phyloP scores from a whole-genome alignment of 1,140 invertebrate species.

The Brachionus sp. region DNA sequence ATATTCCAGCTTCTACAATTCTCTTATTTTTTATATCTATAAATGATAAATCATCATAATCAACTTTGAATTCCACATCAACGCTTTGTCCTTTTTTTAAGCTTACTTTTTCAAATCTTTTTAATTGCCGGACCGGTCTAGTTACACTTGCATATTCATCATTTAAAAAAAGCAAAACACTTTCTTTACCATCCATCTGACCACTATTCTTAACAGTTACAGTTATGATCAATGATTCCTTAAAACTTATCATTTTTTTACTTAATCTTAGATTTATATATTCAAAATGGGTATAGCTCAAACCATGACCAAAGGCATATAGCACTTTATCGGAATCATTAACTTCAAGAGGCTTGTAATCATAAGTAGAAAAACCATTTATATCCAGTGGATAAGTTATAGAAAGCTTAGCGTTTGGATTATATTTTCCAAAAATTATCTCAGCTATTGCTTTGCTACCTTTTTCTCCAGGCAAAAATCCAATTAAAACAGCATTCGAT shows the following conservation, averaged over 20 bases:
- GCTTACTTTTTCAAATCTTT: background rate
- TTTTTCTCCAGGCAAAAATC: slow-evolving; percentile 14
- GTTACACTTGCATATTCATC: slow-evolving; percentile 4
- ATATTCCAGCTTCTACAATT: background rate
- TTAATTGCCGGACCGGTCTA: background rate
- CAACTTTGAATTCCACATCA: background rate
- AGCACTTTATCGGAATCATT: background rate
- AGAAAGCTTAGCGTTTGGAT: background rate
- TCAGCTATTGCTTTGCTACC: background rate
- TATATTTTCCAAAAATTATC: background rate
- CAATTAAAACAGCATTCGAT: background rate
- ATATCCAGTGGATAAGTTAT: background rate
- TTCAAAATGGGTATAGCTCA: background rate
- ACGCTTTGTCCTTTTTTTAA: background rate
- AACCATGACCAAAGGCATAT: background rate
- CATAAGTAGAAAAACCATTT: background rate
- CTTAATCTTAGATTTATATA: background rate
- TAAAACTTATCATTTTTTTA: background rate
- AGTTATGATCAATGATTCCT: background rate
- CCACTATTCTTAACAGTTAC: background rate
- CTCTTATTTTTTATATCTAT: background rate
- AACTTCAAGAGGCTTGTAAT: background rate
- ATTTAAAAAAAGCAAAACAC: background rate
- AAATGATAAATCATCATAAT: background rate
- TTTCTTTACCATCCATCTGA: background rate